Conservation (phyloP, 2,797 vertebrate species). For the Spinibarbus caldwelli region DNA sequence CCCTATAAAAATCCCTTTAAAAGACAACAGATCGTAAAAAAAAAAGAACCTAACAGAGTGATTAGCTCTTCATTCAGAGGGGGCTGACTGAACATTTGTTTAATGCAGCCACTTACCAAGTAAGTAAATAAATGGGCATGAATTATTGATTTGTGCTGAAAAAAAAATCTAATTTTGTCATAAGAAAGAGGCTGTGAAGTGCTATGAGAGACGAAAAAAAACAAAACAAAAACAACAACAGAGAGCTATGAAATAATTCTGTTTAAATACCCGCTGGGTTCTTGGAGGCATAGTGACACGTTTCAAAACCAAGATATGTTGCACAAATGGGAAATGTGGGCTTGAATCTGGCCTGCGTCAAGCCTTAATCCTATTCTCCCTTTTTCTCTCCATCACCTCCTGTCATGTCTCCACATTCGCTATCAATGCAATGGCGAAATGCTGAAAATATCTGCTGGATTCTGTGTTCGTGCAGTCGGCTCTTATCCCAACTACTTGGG, state of each 20-base stretch:
- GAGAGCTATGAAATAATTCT: too few species aligned
- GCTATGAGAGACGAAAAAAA: not conserved
- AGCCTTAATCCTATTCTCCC: not conserved
- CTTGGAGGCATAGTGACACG: not conserved
- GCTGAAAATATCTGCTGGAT: constrained; percentile 9
- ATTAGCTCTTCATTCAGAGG: not conserved
- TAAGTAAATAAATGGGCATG: not conserved
- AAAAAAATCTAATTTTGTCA: not conserved
- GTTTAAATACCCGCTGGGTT: not conserved
- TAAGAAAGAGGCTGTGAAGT: not conserved
- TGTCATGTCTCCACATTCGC: not conserved
- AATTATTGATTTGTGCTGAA: not conserved
- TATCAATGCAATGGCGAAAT: not conserved
- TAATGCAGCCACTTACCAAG: too few species aligned
- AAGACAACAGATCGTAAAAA: not conserved
- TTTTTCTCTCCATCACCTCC: not conserved
- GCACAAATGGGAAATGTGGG: not conserved
- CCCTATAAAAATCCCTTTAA: too few species aligned
- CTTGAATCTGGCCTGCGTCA: not conserved
- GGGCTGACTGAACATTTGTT: not conserved
- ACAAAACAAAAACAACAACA: too few species aligned
- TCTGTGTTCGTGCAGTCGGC: not conserved
- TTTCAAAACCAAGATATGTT: not conserved
- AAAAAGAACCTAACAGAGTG: not conserved
- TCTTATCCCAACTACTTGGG: constrained; percentile 11